phyloP scores from a whole-genome alignment of 1,140 invertebrate genomes.

The Leguminivora glycinivorella region DNA sequence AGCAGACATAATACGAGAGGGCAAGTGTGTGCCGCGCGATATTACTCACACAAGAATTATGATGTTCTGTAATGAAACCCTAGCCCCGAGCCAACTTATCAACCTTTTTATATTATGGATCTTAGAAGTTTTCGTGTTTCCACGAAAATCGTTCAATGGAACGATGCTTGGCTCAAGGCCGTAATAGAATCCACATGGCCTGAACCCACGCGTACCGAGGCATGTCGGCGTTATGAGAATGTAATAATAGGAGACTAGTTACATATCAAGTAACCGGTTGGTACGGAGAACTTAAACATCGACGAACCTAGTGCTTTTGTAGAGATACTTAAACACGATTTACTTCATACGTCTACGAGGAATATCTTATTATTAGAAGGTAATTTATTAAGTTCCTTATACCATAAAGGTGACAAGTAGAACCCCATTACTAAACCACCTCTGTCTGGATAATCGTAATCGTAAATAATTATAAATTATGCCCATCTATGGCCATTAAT shows the following conservation, averaged over 20 bases:
- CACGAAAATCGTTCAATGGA: slow-evolving; percentile 26
- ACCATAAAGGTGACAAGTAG: no score
- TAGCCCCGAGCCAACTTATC: slow-evolving; percentile 33
- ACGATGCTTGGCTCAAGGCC: slow-evolving; percentile 17
- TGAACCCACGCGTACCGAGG: slow-evolving; percentile 7
- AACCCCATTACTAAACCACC: no score
- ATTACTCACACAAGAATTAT: slow-evolving; percentile 73
- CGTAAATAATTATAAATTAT: no score
- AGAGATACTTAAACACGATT: background rate
- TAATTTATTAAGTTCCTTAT: background rate
- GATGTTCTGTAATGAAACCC: slow-evolving; percentile 68
- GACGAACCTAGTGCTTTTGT: background rate
- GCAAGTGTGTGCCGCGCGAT: slow-evolving; percentile 64
- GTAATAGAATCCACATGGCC: slow-evolving; percentile 19
- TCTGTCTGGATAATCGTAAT: slow-evolving; percentile 29
- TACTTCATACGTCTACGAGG: background rate
- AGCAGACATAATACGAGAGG: slow-evolving; percentile 16
- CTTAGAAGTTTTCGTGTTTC: slow-evolving; percentile 22
- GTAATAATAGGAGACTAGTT: slow-evolving; percentile 26
- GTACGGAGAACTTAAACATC: background rate
- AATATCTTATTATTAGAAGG: background rate
- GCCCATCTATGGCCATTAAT: no score
- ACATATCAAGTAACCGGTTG: slow-evolving; percentile 8
- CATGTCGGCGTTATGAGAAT: slow-evolving; percentile 8
- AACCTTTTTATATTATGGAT: slow-evolving; percentile 28